phyloP scores from a whole-genome alignment of 2,797 vertebrate genomes.

The Smutsia temminckii region DNA sequence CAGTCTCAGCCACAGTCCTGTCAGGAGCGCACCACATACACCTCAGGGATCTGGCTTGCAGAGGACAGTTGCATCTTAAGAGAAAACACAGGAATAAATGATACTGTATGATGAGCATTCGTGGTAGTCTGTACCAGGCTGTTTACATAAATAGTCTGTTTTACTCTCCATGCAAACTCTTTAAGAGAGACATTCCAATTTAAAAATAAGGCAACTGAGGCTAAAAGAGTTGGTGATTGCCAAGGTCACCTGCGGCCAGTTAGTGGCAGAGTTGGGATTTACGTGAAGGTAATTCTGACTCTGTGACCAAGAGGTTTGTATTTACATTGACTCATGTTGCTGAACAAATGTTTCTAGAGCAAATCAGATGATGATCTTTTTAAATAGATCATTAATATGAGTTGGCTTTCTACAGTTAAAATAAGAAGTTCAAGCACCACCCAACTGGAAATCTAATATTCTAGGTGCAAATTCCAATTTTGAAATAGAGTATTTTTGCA shows the following conservation, averaged over 20 bases:
- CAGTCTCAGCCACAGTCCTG: not conserved
- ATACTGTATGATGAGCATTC: not conserved
- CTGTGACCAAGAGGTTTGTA: not conserved
- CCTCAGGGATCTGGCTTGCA: not conserved
- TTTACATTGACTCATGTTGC: not conserved
- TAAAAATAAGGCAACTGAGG: not conserved
- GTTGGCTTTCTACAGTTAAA: not conserved
- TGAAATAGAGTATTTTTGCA: not conserved
- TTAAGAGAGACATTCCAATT: not conserved
- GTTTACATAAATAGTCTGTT: not conserved
- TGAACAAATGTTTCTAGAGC: not conserved
- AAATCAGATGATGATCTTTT: constrained; percentile 20
- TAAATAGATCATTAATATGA: not conserved
- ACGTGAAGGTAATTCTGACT: not conserved
- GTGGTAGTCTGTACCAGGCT: not conserved
- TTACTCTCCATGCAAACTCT: not conserved
- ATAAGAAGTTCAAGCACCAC: not conserved
- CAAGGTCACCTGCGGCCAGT: not conserved
- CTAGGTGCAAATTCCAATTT: not conserved
- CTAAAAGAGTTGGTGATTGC: not conserved
- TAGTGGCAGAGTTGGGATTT: not conserved
- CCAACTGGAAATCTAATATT: not conserved
- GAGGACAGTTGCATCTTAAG: not conserved
- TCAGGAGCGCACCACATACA: not conserved
- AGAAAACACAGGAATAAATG: not conserved